Conservation (phyloP, 2,888 invertebrate genomes). For the Netelia virgata region DNA sequence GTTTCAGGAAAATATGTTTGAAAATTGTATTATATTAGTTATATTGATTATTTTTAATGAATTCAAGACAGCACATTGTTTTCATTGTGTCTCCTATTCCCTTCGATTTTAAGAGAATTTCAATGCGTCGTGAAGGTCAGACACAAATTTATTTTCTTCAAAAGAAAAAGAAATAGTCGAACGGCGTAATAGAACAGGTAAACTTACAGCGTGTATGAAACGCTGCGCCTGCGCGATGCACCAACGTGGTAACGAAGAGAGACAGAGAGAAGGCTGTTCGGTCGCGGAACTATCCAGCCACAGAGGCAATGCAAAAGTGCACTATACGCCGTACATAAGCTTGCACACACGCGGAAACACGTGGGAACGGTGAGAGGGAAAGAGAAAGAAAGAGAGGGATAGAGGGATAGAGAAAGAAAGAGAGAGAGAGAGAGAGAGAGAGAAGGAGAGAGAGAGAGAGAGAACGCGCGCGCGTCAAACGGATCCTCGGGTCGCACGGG, state of each 20-base stretch:
- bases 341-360: constrained; percentile 52
- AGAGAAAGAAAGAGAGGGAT: constrained; percentile 68
- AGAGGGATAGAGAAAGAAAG: too few species aligned
- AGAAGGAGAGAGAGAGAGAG: constrained; percentile 64
- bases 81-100: too few species aligned
- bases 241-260: constrained; percentile 33
- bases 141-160: too few species aligned
- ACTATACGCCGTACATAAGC: constrained; percentile 1
- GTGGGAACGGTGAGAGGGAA: constrained; percentile 62
- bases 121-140: too few species aligned
- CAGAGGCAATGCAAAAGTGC: constrained; percentile 11
- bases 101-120: too few species aligned
- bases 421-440: constrained; percentile 65
- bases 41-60: too few species aligned
- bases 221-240: constrained; percentile 40
- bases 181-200: too few species aligned
- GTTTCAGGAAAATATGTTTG: too few species aligned
- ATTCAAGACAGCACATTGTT: too few species aligned
- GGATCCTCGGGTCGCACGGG: constrained; percentile 48
- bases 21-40: too few species aligned
- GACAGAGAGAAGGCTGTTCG: constrained; percentile 15
- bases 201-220: neutral
- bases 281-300: constrained; percentile 32
- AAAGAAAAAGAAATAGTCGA: too few species aligned
- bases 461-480: constrained; percentile 66